Conservation (phyloP, 2,888 invertebrate species). For the Helobdella robusta region DNA sequence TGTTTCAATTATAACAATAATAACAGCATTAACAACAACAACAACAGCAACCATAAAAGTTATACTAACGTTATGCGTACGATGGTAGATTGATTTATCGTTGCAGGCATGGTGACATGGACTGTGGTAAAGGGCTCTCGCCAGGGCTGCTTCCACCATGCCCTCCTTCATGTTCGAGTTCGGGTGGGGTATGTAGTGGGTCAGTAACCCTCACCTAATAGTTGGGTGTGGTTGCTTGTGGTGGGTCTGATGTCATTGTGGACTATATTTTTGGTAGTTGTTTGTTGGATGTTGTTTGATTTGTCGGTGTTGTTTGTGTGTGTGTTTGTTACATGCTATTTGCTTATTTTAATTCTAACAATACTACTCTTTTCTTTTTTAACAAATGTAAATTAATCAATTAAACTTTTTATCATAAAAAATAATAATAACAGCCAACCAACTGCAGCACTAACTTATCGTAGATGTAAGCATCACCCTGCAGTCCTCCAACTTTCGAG, state of each 20-base stretch:
- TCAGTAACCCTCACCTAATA: conserved; percentile 19
- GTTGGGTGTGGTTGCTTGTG: too few species aligned
- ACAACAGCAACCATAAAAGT: too few species aligned
- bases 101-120: background rate
- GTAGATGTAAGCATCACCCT: conserved; percentile 5
- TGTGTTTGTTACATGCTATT: too few species aligned
- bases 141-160: conserved; percentile 15
- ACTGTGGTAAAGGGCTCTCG: conserved; percentile 6
- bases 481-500: background rate
- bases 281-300: background rate
- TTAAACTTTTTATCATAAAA: background rate
- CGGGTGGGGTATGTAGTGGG: conserved; percentile 15
- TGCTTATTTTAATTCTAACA: too few species aligned
- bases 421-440: background rate
- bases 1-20: background rate
- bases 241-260: too few species aligned
- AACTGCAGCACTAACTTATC: background rate
- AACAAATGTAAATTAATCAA: too few species aligned
- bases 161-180: conserved; percentile 4
- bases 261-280: background rate
- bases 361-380: too few species aligned
- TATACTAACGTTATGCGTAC: too few species aligned
- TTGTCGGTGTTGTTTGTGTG: too few species aligned
- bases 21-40: too few species aligned
- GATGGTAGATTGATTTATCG: background rate